Evolutionary conservation across 2,888 invertebrate species (phyloP).

Genomic region (Eueremaeus valkanovi): DNA sequence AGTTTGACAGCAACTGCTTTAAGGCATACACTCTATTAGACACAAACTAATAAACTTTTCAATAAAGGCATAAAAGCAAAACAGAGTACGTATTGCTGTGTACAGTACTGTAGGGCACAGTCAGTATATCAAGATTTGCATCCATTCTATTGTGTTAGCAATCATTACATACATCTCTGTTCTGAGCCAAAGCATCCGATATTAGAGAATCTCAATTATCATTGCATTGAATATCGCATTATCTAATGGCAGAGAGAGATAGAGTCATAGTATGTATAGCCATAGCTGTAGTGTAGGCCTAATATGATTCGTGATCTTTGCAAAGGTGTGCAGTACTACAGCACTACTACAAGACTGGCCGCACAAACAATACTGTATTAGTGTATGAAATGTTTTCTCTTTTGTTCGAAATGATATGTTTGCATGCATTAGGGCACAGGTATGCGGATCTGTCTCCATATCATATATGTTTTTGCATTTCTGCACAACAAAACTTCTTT

Average conservation of each 20-base stretch:
- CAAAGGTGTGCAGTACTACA: background rate
- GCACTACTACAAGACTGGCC: background rate
- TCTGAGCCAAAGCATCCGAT: background rate
- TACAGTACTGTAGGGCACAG: background rate
- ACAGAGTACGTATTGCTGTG: background rate
- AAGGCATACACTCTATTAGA: background rate
- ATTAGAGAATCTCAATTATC: background rate
- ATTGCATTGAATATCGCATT: background rate
- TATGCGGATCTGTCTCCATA: conserved; percentile 11
- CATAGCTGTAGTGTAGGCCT: background rate
- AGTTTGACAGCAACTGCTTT: background rate
- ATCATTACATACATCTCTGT: background rate
- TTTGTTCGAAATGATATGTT: conserved; percentile 21
- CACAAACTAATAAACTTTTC: conserved; percentile 9
- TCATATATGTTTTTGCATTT: background rate
- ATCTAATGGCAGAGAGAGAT: background rate
- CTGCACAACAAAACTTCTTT: background rate
- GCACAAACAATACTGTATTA: background rate
- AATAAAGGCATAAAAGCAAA: too few relatives aligned
- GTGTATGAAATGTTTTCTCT: conserved; percentile 2
- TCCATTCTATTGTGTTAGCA: background rate
- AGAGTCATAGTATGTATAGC: background rate
- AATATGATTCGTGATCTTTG: conserved; percentile 6
- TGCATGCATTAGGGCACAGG: background rate
- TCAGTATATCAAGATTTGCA: background rate